Evolutionary conservation across 2,797 vertebrate species (phyloP), one percentile per base, ranked within the genome.

Genomic region (Bradypodion ventrale): DNA sequence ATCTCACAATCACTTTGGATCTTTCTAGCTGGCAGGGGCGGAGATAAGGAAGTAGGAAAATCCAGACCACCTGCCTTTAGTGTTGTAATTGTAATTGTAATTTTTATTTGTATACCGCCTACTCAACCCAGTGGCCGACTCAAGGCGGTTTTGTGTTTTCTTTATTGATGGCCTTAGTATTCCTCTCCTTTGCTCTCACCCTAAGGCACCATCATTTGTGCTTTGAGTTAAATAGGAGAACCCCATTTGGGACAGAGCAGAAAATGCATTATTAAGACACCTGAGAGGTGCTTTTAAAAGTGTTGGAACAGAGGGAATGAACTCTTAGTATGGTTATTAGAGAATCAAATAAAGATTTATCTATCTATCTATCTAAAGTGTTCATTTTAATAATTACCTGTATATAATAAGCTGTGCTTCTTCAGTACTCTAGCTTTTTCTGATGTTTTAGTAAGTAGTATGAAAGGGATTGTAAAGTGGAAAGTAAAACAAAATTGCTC

Each of bases 51-150:
- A 19, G 74, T 49, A 32, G 76, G 80, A 83, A 76, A 89, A 92
- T 86, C 88, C 84, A 86, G 88, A 76, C 87, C 85, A 87, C 89
- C 87, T 88, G 70, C 52, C 40, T 46, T 29, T 75, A 75, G 25
- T 1, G n/a, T 75, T 29, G n/a, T n/a, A n/a, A n/a, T n/a, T n/a
- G n/a, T n/a, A n/a, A n/a, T n/a, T n/a, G n/a, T n/a, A n/a, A n/a
- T n/a, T n/a, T n/a, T n/a, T n/a, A n/a, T n/a, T n/a, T n/a, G n/a
- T n/a, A n/a, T n/a, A n/a, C n/a, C n/a, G n/a, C n/a, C n/a, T n/a
- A n/a, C n/a, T n/a, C n/a, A n/a, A n/a, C n/a, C n/a, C n/a, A n/a
- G n/a, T n/a, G n/a, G n/a, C n/a, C n/a, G n/a, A n/a, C n/a, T n/a
- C n/a, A n/a, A n/a, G n/a, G n/a, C n/a, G n/a, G n/a, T n/a, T n/a